A percentile compares a stretch with the other conserved stretches of the same genome.
Conservation (phyloP, 2,888 invertebrate species). For the Opisthograptis luteolata region DNA sequence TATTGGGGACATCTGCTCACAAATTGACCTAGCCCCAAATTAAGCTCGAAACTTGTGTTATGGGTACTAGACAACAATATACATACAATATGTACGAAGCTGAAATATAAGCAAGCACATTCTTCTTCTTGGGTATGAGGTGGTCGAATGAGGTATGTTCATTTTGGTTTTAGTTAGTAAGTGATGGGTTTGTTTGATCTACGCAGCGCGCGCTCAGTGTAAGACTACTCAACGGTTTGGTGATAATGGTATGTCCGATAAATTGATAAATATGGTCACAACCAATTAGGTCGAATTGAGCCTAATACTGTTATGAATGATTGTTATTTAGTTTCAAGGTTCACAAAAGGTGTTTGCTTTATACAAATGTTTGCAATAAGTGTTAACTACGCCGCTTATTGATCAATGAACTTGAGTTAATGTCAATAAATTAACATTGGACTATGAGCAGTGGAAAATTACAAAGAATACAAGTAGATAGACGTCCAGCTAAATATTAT, state of each 20-base stretch:
- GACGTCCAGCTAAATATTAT: conserved; percentile 19
- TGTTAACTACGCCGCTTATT: conserved; percentile 10
- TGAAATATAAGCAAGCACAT: no score
- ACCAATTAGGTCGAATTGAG: conserved; percentile 22
- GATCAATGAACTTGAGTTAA: conserved; percentile 16
- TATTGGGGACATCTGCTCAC: no score
- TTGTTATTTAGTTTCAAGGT: conserved; percentile 21
- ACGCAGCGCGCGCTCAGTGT: conserved; percentile 7
- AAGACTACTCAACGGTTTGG: conserved; percentile 7
- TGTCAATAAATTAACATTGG: conserved; percentile 20
- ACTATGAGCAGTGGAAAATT: conserved; percentile 9
- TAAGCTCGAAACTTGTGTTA: no score
- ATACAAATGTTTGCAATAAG: conserved; percentile 9
- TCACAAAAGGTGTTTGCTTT: conserved; percentile 9
- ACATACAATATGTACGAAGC: no score
- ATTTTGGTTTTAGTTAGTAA: no score
- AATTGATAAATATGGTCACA: conserved; percentile 20
- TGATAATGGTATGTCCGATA: conserved; percentile 16
- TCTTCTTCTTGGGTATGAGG: no score
- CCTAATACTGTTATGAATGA: conserved; percentile 13
- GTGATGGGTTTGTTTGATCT: not conserved
- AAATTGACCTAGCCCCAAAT: no score
- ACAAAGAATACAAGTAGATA: conserved; percentile 16
- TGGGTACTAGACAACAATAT: no score
- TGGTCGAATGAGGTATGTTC: no score